A percentile compares a stretch with the other conserved stretches of the same genome.
These are phyloP conservation scores for Oryctolagus cuniculus DNA, from an alignment of 2,113 vertebrate species.

Conservation along the genomic window mOryCun1.1 NC_091438.1:27018501-27019000, in stretches of 20 bases:
- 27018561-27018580: slow-evolving; percentile 12
- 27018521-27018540: background rate
- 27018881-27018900: no score
- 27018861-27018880: no score
- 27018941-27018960: no score
- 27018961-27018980: no score
- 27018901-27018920: no score
- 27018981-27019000: background rate
- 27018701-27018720: slow-evolving; percentile 18
- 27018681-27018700: background rate
- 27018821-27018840: no score
- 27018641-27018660: background rate
- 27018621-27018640: background rate
- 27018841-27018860: no score
- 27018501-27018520: background rate
- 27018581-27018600: background rate
- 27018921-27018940: no score
- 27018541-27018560: slow-evolving; percentile 31
- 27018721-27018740: background rate
- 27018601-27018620: background rate
- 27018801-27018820: background rate
- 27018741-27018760: background rate
- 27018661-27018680: background rate
- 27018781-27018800: background rate
- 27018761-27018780: slow-evolving; percentile 1